Evolutionary conservation across 2,113 vertebrate species (phyloP).

Genomic region (Macaca mulatta): DNA sequence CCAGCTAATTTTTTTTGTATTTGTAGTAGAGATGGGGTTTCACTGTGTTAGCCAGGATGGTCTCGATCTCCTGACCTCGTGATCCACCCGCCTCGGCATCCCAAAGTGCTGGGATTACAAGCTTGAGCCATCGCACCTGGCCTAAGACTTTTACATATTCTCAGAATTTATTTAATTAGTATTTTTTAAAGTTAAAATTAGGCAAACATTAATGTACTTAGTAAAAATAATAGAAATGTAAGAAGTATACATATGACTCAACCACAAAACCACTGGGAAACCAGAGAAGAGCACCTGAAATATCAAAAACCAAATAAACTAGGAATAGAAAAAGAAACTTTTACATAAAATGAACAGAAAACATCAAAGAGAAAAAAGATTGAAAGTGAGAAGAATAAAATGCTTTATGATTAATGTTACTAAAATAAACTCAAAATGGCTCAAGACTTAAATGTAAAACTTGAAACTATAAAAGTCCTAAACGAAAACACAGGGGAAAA

Average conservation of each 20-base stretch:
- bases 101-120: too few species aligned
- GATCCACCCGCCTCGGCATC: too few species aligned
- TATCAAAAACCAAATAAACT: not conserved
- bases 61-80: too few species aligned
- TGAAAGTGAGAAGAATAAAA: not conserved
- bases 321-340: not conserved
- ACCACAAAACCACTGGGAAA: not conserved
- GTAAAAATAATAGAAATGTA: not conserved
- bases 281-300: not conserved
- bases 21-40: too few species aligned
- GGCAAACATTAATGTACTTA: not conserved
- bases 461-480: not conserved
- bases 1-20: too few species aligned
- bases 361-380: not conserved
- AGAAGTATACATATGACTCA: not conserved
- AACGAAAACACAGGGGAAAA: not conserved
- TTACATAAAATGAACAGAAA: not conserved
- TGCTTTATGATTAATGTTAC: not conserved
- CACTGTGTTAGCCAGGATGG: too few species aligned
- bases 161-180: not conserved
- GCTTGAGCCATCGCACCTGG: too few species aligned
- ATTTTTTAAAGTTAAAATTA: not conserved
- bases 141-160: not conserved
- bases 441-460: not conserved
- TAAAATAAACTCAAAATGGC: not conserved